These are phyloP conservation scores for Lasaia peninsularis DNA, from an alignment of 1,140 invertebrate species.

Conservation along the genomic window DNA sequence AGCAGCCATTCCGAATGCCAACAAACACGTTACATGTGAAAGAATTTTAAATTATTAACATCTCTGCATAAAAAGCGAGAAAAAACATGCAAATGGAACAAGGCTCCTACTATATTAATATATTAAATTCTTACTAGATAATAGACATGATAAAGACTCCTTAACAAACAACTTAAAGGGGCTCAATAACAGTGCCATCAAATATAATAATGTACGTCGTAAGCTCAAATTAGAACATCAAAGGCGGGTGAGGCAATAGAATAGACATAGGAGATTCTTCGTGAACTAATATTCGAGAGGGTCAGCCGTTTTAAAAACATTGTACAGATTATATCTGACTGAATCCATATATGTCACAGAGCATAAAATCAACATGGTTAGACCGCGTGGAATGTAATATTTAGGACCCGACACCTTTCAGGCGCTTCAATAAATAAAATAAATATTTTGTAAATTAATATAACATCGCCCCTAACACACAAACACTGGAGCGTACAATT, in stretches of 20 bases:
- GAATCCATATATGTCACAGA: slow-evolving; percentile 37
- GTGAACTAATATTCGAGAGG: slow-evolving; percentile 12
- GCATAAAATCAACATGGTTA: slow-evolving; percentile 61
- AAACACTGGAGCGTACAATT: slow-evolving; percentile 14
- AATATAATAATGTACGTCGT: slow-evolving; percentile 64
- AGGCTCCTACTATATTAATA: slow-evolving; percentile 41
- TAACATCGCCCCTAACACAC: slow-evolving; percentile 2
- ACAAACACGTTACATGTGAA: slow-evolving; percentile 44
- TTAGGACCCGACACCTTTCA: slow-evolving; percentile 73
- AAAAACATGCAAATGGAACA: slow-evolving; percentile 63
- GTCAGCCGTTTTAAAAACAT: slow-evolving; percentile 58
- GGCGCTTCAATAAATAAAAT: slow-evolving; percentile 60
- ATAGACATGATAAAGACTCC: slow-evolving; percentile 73
- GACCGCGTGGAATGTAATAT: slow-evolving; percentile 71
- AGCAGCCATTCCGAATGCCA: slow-evolving; percentile 44
- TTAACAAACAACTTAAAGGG: slow-evolving; percentile 74
- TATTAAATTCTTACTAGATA: slow-evolving; percentile 75
- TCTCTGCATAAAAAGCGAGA: slow-evolving; percentile 60
- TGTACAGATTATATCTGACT: slow-evolving; percentile 68
- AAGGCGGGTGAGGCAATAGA: slow-evolving; percentile 18
- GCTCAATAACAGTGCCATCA: slow-evolving; percentile 69
- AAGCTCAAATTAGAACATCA: slow-evolving; percentile 57
- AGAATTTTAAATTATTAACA: slow-evolving; percentile 49
- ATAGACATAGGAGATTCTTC: not conserved
- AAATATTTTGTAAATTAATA: slow-evolving; percentile 22